Conservation (phyloP, 2,888 invertebrate species). For the Xanthia togata region DNA sequence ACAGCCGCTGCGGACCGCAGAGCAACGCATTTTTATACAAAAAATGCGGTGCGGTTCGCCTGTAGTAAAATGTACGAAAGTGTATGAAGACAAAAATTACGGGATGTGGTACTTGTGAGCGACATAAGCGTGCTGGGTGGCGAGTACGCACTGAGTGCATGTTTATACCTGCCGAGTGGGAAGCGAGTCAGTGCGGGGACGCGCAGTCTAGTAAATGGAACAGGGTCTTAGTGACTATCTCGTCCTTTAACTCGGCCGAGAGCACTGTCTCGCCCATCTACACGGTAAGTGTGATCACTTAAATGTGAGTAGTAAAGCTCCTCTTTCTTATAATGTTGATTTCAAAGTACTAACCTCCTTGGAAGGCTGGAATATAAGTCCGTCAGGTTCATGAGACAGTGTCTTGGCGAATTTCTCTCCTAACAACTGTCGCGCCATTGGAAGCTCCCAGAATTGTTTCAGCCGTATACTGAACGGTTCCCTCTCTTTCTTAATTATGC, state of each 20-base stretch:
- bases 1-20: background rate
- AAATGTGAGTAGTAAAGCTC: background rate
- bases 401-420: slow-evolving; percentile 96
- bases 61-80: too few species aligned
- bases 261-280: too few species aligned
- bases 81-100: too few species aligned
- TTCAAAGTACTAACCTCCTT: slow-evolving; percentile 90
- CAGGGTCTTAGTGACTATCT: too few species aligned
- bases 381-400: slow-evolving; percentile 98
- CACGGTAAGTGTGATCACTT: too few species aligned
- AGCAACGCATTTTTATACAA: background rate
- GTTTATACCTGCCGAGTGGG: too few species aligned
- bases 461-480: slow-evolving; percentile 98
- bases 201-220: too few species aligned
- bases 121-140: too few species aligned
- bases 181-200: too few species aligned
- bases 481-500: slow-evolving; percentile 92
- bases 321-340: background rate
- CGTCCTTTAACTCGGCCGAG: too few species aligned
- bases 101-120: too few species aligned
- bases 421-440: slow-evolving; percentile 92
- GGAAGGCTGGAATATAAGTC: slow-evolving; percentile 98
- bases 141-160: too few species aligned
- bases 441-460: slow-evolving; percentile 97
- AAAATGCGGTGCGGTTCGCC: background rate